Percentiles rank a stretch among this genome's conserved stretches.
phyloP scores from a whole-genome alignment of 2,113 vertebrate species.

The Edolisoma coerulescens region DNA sequence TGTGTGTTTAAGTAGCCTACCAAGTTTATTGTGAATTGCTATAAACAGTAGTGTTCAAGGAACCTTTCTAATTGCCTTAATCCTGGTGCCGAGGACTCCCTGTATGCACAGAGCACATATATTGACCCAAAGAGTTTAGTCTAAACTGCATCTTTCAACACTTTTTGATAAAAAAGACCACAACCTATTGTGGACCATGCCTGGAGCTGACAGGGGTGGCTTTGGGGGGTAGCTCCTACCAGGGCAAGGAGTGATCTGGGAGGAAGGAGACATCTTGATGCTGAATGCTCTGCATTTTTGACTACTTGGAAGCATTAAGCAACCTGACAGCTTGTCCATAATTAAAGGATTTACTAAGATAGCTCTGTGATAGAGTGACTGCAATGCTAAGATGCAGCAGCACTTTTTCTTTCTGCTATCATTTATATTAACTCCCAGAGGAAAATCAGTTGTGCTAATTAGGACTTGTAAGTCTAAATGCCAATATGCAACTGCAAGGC shows the following conservation, averaged over 20 bases:
- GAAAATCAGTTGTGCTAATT: slow-evolving; percentile 32
- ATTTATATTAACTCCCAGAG: slow-evolving; percentile 20
- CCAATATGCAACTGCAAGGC: background rate
- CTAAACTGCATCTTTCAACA: background rate
- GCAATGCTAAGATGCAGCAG: background rate
- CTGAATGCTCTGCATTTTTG: background rate
- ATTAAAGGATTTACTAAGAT: background rate
- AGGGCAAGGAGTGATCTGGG: background rate
- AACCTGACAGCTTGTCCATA: background rate
- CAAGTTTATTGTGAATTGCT: background rate
- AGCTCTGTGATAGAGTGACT: background rate
- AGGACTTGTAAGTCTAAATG: slow-evolving; percentile 24
- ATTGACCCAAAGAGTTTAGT: background rate
- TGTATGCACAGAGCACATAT: background rate
- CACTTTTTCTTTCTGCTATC: background rate
- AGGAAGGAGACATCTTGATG: background rate
- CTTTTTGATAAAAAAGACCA: background rate
- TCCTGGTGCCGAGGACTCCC: background rate
- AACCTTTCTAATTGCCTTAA: background rate
- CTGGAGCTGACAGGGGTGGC: background rate
- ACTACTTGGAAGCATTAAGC: background rate
- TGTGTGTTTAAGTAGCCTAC: background rate
- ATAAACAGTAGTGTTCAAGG: background rate
- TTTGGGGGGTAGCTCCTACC: background rate
- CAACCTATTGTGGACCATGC: background rate